Percentiles rank a stretch among this genome's conserved stretches.
Conservation (phyloP, 2,797 vertebrate species). For the Mustela erminea region DNA sequence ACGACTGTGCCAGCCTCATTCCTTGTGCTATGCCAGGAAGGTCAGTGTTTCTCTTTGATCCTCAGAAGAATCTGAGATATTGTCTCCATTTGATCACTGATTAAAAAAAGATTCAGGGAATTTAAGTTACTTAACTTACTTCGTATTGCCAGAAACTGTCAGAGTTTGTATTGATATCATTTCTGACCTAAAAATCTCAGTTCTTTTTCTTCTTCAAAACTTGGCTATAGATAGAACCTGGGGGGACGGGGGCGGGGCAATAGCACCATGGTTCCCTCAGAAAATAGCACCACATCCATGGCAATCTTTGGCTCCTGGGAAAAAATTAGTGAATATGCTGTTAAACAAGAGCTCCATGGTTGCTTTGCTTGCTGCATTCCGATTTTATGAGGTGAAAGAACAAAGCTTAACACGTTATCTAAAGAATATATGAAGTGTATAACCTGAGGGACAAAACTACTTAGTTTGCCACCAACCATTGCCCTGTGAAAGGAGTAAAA, state of each 20-base stretch:
- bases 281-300: not conserved
- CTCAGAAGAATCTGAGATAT: not conserved
- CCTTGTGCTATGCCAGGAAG: rapidly evolving
- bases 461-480: not conserved
- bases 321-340: not conserved
- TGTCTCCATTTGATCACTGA: not conserved
- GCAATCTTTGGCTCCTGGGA: not conserved
- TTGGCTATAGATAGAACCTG: not conserved
- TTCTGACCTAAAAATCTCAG: not conserved
- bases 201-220: not conserved
- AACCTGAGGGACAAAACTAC: not conserved
- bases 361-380: not conserved
- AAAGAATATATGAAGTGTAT: not conserved
- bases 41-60: not conserved
- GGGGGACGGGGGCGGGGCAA: not conserved
- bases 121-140: not conserved
- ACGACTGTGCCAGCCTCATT: not conserved
- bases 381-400: not conserved
- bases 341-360: not conserved
- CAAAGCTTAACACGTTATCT: not conserved
- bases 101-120: not conserved
- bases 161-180: not conserved
- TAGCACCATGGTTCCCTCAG: not conserved
- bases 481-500: not conserved
- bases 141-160: not conserved